Evolutionary conservation across 2,888 invertebrate genomes (phyloP), one percentile per base, ranked within the genome.

Genomic region (Pasiphila rectangulata): DNA sequence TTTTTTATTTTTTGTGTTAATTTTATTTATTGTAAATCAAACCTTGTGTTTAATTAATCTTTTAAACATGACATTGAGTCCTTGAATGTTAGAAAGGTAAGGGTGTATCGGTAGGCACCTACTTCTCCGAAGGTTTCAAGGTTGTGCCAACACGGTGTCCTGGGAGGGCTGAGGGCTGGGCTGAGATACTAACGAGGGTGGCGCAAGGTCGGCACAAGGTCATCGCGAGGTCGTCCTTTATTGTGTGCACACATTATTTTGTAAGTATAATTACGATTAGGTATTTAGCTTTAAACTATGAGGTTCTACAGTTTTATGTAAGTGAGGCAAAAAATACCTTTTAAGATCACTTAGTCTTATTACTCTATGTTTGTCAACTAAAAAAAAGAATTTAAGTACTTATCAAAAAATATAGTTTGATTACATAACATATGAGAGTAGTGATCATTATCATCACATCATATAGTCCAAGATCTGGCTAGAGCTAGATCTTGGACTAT

Each of bases 151-250:
- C 69, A 60, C 65, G 56, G 69, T 69, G 73, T 74, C 77, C 77
- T 76, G 75, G 70, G 71, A 60, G 71, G 69, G 63, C 50, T 51
- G 58, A 55, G 56, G 53, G 47, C 60, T 51, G 54, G 64, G 66
- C 64, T 17, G 9, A 17, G 30, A 9, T 32, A 9, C 64, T 69
- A 56, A 54, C 34, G 54, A 63, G 60, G 64, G 51, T 59, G 62
- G 69, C 60, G 59, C 63, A 75, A 82, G 83, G 82, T 79, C 78
- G 66, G 54, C 49, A 50, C 75, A 83, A 83, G 82, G 84, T 75
- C 75, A 69, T 54, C 57, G 51, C 68, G 72, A 72, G 75, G 76
- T 74, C 72, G 72, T 64, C 56, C 61, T 57, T 57, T 57, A 64
- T 70, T 69, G 72, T 72, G 70, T 72, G 63, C 65, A 65, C 67